Conservation (phyloP, 2,797 vertebrate genomes). For the Arctocebus calabarensis region DNA sequence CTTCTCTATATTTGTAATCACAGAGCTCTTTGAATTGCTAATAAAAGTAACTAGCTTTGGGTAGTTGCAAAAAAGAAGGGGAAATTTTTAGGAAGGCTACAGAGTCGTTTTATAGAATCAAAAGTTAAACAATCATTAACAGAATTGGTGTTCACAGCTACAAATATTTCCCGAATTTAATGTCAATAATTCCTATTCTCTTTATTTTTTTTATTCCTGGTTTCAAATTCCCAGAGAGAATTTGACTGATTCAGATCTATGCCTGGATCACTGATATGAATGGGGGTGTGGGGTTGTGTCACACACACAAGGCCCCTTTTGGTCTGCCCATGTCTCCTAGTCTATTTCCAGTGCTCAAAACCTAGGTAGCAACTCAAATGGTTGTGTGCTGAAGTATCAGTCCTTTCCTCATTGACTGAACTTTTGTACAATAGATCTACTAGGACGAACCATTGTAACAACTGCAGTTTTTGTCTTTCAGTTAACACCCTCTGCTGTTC, state of each 20-base stretch:
- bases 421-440: background rate
- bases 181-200: background rate
- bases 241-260: background rate
- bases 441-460: background rate
- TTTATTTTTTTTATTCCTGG: conserved; percentile 11
- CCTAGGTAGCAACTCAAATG: background rate
- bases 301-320: background rate
- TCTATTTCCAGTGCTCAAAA: background rate
- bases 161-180: background rate
- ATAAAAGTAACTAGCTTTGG: conserved; percentile 71
- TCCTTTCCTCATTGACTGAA: background rate
- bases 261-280: background rate
- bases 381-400: background rate
- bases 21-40: conserved; percentile 62
- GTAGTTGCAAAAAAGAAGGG: conserved; percentile 26
- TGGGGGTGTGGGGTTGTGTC: background rate
- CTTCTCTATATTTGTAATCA: conserved; percentile 55
- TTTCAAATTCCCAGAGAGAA: conserved; percentile 4
- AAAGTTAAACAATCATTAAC: background rate
- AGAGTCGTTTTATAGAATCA: conserved; percentile 43
- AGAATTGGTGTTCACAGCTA: background rate
- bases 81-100: conserved; percentile 44
- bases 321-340: background rate
- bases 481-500: background rate
- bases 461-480: background rate